Evolutionary conservation across 2,797 vertebrate species (phyloP).

Genomic region (Oreortyx pictus): DNA sequence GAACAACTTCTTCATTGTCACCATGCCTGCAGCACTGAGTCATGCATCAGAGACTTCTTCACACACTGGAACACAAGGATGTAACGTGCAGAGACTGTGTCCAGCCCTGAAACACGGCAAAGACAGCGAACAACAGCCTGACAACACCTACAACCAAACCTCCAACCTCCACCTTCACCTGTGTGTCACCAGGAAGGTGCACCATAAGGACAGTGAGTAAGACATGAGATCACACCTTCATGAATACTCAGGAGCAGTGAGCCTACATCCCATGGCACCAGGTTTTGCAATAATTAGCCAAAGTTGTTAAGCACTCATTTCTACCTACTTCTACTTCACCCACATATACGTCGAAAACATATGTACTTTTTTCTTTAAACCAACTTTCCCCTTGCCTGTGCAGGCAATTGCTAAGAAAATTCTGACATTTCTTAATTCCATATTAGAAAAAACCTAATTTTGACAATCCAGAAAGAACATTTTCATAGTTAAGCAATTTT

Average conservation of each 20-base stretch:
- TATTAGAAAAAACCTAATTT: neutral
- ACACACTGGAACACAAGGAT: neutral
- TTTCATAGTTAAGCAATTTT: neutral
- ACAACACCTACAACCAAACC: neutral
- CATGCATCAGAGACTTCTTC: rapidly evolving
- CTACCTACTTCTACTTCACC: neutral
- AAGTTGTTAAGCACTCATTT: neutral
- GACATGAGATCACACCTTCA: neutral
- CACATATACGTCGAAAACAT: neutral
- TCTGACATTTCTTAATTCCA: neutral
- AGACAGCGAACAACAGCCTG: neutral
- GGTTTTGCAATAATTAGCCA: neutral
- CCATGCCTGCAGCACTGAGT: rapidly evolving
- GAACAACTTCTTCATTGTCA: neutral
- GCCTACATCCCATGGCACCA: no score
- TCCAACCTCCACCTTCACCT: no score
- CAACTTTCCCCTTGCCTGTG: neutral
- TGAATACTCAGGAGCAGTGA: neutral
- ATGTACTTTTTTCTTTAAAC: neutral
- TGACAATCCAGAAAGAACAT: neutral
- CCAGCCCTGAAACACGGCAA: neutral
- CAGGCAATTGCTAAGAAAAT: neutral
- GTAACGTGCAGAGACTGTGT: neutral
- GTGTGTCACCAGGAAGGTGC: neutral
- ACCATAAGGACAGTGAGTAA: neutral